Evolutionary conservation across 2,113 vertebrate species (phyloP).

Genomic region (Brachypodius melanocephalos): DNA sequence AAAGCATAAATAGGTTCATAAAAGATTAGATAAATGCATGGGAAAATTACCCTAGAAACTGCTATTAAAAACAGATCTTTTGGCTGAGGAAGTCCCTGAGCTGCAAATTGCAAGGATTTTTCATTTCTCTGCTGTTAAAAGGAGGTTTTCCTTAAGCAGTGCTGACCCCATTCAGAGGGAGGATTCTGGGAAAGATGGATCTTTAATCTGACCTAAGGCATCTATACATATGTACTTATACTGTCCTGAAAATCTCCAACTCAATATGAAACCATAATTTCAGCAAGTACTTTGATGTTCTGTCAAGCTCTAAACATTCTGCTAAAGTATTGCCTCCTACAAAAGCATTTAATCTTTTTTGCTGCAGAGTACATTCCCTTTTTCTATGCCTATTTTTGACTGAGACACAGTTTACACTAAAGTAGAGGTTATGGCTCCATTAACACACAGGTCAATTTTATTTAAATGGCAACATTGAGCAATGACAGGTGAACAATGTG

Average conservation of each 20-base stretch:
- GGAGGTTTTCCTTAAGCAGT: not conserved
- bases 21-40: not conserved
- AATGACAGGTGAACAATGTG: not conserved
- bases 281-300: not conserved
- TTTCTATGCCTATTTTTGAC: not conserved
- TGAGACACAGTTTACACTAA: not conserved
- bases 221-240: not conserved
- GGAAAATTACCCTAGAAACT: not conserved
- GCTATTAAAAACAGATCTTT: not conserved
- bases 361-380: not conserved
- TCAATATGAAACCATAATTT: not conserved
- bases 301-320: not conserved
- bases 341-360: not conserved
- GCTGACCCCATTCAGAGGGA: not conserved
- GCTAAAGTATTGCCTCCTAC: not conserved
- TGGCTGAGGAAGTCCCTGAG: not conserved
- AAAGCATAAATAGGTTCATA: not conserved
- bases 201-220: conserved; percentile 34
- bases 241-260: not conserved
- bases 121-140: not conserved
- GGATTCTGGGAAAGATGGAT: not conserved
- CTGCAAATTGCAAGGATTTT: not conserved
- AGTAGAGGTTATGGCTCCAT: not conserved
- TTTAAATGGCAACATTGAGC: not conserved
- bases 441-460: conserved; percentile 22